Evolutionary conservation across 2,113 vertebrate genomes (phyloP), one percentile per base, ranked within the genome.

Genomic region (Oncorhynchus mykiss): DNA sequence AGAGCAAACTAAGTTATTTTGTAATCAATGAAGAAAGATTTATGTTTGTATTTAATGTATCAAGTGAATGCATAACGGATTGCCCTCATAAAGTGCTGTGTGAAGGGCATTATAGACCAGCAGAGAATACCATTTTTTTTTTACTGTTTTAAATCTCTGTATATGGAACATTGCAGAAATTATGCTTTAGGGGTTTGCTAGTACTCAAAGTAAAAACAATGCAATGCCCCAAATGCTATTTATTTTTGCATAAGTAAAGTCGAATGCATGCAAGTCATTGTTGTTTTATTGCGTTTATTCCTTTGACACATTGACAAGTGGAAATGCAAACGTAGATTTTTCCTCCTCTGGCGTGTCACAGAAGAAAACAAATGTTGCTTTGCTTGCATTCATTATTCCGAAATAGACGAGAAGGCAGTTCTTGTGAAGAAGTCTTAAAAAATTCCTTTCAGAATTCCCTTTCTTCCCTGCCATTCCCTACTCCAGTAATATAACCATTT

Each of bases 311-410:
- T 24, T 75, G 80, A 73, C 29, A 48, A 72, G 66, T 31, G 72
- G 64, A 80, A 84, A 72, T 72, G 83, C 87, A 48, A 66, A 80
- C 51, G 3, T 2, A 27, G 79, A 71, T 51, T 84, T 78, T 75
- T 67, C 34, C 8, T 68, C 31, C 76, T 24, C 64, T 7, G 49
- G 31, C 86, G 27, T 68, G 76, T 71, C 62, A 66, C 39, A 76
- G 77, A 82, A 76, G 74, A 81, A 80, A 85, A 81, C 14, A 82
- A 86, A 84, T 67, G 65, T 80, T 89, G 76, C 74, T 78, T 83
- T 69, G 78, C 75, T 86, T 78, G 87, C 67, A 80, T 77, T 84
- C 79, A 84, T 89, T 83, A 88, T 78, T 82, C 78, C 74, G 77
- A 83, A 83, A 83, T 68, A 77, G 71, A 81, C 71, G 78, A 83